Evolutionary conservation across 2,113 vertebrate species (phyloP).

Genomic region (Gymnogyps californianus): DNA sequence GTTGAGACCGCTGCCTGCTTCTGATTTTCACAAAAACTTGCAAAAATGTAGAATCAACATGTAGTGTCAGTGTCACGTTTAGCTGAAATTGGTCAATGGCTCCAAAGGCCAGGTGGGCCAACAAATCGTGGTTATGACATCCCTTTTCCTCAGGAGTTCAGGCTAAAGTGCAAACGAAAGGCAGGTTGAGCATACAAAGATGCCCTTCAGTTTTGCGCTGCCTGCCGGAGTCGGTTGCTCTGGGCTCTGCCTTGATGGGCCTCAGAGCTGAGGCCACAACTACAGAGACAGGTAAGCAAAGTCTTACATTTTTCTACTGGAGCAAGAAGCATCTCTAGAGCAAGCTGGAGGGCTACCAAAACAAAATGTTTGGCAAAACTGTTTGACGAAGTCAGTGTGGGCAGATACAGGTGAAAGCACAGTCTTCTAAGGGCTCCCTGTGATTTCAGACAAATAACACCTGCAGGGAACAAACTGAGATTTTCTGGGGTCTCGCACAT

Average conservation of each 20-base stretch:
- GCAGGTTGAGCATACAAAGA: neutral
- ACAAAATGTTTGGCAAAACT: neutral
- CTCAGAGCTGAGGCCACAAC: neutral
- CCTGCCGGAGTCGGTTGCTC: fast-evolving
- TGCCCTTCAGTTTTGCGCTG: neutral
- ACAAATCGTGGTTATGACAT: too few species aligned
- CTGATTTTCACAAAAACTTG: neutral
- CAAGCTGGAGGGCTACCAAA: neutral
- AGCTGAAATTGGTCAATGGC: neutral
- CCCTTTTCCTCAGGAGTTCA: neutral
- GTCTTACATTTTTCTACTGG: neutral
- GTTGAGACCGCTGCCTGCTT: neutral
- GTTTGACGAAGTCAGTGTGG: neutral
- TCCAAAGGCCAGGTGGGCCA: fast-evolving
- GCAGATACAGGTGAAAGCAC: neutral
- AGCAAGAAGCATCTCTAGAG: neutral
- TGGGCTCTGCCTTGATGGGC: neutral
- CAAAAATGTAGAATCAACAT: neutral
- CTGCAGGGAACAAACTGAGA: neutral
- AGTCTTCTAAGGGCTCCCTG: neutral
- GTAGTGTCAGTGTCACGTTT: fast-evolving
- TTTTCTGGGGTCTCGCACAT: neutral
- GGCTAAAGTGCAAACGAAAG: neutral
- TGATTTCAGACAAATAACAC: neutral
- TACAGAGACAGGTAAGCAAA: neutral